phyloP scores from a whole-genome alignment of 2,888 invertebrate species.

The Bhutanitis thaidina region DNA sequence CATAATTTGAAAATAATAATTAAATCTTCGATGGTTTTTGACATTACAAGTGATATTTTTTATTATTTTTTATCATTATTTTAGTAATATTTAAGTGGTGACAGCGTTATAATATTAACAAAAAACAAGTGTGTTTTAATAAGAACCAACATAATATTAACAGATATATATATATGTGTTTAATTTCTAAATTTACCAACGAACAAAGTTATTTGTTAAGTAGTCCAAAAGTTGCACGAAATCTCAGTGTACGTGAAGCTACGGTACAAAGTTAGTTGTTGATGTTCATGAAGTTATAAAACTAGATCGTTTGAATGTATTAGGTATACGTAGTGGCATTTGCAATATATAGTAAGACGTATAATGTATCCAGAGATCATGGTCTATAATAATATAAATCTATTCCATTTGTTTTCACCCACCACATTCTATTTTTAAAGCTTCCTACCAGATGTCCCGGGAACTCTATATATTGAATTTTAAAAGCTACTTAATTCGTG shows the following conservation, averaged over 20 bases:
- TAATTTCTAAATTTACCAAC: neutral
- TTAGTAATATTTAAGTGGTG: neutral
- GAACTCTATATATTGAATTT: too few relatives aligned
- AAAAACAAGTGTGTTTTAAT: neutral
- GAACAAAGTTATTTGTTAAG: neutral
- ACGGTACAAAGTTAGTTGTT: conserved; percentile 9
- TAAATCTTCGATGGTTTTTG: neutral
- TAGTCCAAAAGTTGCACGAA: neutral
- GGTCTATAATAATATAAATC: too few relatives aligned
- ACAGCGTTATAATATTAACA: neutral
- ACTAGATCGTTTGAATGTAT: too few relatives aligned
- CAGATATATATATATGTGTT: neutral
- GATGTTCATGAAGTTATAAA: too few relatives aligned
- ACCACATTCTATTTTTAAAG: too few relatives aligned
- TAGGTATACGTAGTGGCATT: too few relatives aligned
- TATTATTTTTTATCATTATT: neutral
- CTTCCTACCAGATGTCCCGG: too few relatives aligned
- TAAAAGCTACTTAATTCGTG: too few relatives aligned
- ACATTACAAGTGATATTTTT: neutral
- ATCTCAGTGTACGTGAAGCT: neutral
- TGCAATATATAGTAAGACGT: too few relatives aligned
- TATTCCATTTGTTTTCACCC: too few relatives aligned
- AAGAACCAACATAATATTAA: neutral
- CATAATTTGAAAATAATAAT: neutral
- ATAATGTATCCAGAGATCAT: too few relatives aligned